These are phyloP conservation scores for Mirounga angustirostris DNA, from an alignment of 2,113 vertebrate genomes.

Conservation along the genomic window DNA sequence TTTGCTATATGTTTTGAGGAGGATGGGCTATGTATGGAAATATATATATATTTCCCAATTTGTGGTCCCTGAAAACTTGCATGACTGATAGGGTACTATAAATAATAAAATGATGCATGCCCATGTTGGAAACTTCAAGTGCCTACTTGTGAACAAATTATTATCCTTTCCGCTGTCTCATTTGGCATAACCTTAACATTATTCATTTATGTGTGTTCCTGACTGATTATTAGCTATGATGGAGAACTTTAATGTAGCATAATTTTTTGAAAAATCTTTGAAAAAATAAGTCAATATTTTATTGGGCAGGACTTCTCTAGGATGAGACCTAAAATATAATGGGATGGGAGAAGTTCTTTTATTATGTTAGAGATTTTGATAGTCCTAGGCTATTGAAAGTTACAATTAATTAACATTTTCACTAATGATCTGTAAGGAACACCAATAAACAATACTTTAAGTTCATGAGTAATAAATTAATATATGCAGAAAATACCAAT, in stretches of 20 bases:
- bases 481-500: conserved; percentile 59
- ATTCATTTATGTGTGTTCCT: conserved; percentile 26
- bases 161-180: conserved; percentile 33
- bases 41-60: background rate
- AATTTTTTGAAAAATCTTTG: conserved; percentile 23
- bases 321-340: conserved; percentile 60
- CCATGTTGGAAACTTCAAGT: background rate
- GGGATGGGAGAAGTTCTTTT: conserved; percentile 57
- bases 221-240: conserved; percentile 36
- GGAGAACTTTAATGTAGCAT: conserved; percentile 15
- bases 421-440: conserved; percentile 62
- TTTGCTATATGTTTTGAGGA: background rate
- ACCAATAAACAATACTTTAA: conserved; percentile 66
- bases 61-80: background rate
- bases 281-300: conserved; percentile 48
- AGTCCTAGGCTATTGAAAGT: conserved; percentile 31
- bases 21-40: background rate
- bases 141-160: conserved; percentile 2
- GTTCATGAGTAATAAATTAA: conserved; percentile 66
- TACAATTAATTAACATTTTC: conserved; percentile 55
- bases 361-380: conserved; percentile 63
- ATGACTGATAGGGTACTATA: background rate
- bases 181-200: conserved; percentile 42
- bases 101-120: background rate
- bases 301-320: conserved; percentile 31